phyloP scores from a whole-genome alignment of 2,797 vertebrate genomes.

The Moxostoma hubbsi region DNA sequence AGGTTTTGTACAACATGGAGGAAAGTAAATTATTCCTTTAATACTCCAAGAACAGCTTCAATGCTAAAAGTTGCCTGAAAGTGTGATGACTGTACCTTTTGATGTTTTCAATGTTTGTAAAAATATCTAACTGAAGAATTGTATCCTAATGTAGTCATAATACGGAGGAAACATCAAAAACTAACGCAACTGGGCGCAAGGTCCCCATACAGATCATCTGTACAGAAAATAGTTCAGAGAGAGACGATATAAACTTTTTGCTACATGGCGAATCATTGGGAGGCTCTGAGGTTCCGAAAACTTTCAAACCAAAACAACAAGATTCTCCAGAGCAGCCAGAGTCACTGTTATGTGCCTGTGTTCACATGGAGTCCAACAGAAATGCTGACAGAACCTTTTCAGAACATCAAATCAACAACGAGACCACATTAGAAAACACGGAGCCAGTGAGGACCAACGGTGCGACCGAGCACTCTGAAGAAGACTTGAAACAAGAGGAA shows the following conservation, averaged over 20 bases:
- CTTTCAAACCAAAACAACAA: constrained; percentile 75
- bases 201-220: constrained; percentile 88
- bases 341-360: constrained; percentile 83
- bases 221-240: constrained; percentile 78
- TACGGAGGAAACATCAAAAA: constrained; percentile 75
- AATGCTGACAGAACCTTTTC: background rate
- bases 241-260: constrained; percentile 77
- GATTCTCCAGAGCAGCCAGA: constrained; percentile 76
- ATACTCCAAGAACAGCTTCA: background rate
- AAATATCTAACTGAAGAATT: background rate
- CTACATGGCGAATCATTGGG: constrained; percentile 66
- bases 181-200: constrained; percentile 79
- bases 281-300: constrained; percentile 57
- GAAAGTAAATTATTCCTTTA: too few species aligned
- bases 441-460: constrained; percentile 7
- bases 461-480: constrained; percentile 63
- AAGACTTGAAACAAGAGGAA: constrained; percentile 90
- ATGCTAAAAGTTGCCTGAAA: background rate
- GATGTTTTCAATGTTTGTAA: background rate
- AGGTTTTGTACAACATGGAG: too few species aligned
- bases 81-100: background rate
- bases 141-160: constrained; percentile 57
- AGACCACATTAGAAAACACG: background rate
- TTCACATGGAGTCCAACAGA: constrained; percentile 59
- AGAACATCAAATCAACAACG: background rate